Percentiles rank a stretch among this genome's conserved stretches.
Conservation (phyloP, 2,888 invertebrate genomes). For the Xestia sexstrigata region DNA sequence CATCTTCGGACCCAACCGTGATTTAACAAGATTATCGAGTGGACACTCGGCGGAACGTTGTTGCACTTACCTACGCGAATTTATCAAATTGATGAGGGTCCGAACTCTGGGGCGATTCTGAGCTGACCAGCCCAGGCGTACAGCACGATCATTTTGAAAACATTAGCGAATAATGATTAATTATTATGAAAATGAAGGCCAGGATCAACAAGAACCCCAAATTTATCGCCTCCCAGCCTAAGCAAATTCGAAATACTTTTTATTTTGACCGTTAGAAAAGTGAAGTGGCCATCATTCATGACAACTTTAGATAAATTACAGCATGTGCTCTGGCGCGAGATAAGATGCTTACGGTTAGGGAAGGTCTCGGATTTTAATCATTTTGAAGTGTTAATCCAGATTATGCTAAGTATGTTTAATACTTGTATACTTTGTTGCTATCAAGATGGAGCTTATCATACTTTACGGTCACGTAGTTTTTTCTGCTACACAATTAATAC, state of each 20-base stretch:
- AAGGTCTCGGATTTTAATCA: constrained; percentile 43
- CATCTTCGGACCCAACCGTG: constrained; percentile 56
- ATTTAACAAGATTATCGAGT: constrained; percentile 68
- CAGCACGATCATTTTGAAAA: constrained; percentile 64
- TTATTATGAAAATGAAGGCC: constrained; percentile 68
- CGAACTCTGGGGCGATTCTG: constrained; percentile 42
- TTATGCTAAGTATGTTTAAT: constrained; percentile 46
- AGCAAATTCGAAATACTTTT: constrained; percentile 57
- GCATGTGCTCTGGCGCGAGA: constrained; percentile 31
- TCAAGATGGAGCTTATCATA: constrained; percentile 6
- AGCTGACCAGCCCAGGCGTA: constrained; percentile 54
- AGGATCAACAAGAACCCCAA: constrained; percentile 51
- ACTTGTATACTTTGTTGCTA: constrained; percentile 17
- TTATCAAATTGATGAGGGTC: constrained; percentile 78
- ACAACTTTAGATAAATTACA: constrained; percentile 59
- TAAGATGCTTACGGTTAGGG: constrained; percentile 55
- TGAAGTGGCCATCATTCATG: constrained; percentile 46
- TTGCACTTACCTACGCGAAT: constrained; percentile 68
- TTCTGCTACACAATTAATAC: neutral
- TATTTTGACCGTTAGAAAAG: constrained; percentile 46
- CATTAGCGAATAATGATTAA: constrained; percentile 74
- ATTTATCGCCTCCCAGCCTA: constrained; percentile 58
- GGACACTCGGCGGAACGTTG: constrained; percentile 53
- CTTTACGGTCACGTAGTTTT: neutral
- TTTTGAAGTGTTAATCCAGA: constrained; percentile 49